A percentile compares a stretch with the other conserved stretches of the same genome.
Evolutionary conservation across 2,797 vertebrate species (phyloP).

Genomic region (Hemibagrus guttatus): DNA sequence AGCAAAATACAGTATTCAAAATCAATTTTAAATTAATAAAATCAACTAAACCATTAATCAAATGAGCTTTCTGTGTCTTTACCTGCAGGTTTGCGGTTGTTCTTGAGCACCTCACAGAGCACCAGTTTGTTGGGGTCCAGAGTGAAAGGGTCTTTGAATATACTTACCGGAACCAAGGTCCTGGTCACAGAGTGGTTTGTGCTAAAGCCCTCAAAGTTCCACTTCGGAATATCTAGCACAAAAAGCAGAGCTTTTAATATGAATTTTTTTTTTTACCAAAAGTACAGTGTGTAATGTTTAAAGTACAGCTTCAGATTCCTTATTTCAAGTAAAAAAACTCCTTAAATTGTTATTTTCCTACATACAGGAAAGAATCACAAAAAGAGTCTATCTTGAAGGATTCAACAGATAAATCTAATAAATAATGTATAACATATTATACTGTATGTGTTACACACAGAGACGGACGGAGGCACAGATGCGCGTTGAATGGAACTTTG

Average conservation of each 20-base stretch:
- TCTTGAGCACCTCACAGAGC: conserved; percentile 86
- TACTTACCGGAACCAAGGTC: conserved; percentile 81
- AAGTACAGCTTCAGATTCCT: background rate
- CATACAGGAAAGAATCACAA: background rate
- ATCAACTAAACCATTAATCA: background rate
- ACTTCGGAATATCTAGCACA: conserved; percentile 81
- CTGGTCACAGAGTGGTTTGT: conserved; percentile 81
- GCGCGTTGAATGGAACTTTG: too few species aligned
- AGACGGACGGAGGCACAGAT: too few species aligned
- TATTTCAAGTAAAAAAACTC: background rate
- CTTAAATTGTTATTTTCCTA: too few species aligned
- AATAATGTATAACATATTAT: too few species aligned
- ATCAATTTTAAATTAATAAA: background rate
- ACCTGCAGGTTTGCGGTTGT: conserved; percentile 81
- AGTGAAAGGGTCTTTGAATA: conserved; percentile 87
- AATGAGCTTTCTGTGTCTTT: background rate
- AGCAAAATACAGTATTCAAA: background rate
- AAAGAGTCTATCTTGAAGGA: background rate
- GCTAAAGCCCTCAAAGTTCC: conserved; percentile 87
- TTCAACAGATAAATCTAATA: background rate
- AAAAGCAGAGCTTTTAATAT: too few species aligned
- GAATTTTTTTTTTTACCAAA: too few species aligned
- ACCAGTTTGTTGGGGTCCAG: conserved; percentile 89
- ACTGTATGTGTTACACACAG: too few species aligned
- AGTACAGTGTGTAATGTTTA: too few species aligned